Evolutionary conservation across 2,113 vertebrate species (phyloP), one percentile per base, ranked within the genome.

Genomic region (Lasiurus cinereus): DNA sequence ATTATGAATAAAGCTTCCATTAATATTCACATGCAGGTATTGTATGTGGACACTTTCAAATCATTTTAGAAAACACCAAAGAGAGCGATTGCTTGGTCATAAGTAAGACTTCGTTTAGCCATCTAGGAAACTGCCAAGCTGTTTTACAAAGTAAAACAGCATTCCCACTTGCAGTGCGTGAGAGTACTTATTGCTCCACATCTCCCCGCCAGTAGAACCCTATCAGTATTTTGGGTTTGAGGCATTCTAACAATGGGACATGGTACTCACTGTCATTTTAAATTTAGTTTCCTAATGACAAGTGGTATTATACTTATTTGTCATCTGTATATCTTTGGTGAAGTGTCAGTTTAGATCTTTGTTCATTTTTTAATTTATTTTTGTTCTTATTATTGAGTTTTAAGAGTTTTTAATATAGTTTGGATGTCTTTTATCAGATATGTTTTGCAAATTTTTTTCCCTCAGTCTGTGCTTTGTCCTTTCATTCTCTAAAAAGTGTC

Each of bases 311-410:
- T 88, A 46, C 56, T 66, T 50, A 31, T 78, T 77, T 82, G 84
- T 88, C 54, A 66, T 64, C 31, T 82, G 27, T 73, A 16, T 88
- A 15, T 83, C 56, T 76, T 83, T 46, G 62, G 11, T 67, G 62
- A 88, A 74, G 36, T 83, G 5, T 93, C 36, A 46, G 29, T 93
- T 67, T 88, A 74, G 33, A 74, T 56, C 69, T 88, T 86, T 86
- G 27, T 18, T 59, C n/a, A 54, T 46, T 82, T 93, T 74, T 29
- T 21, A 59, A 59, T 69, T 78, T 21, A 54, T 64, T 62, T 62
- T 6, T 88, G n/a, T 64, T 93, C 64, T 87, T 78, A 31, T n/a
- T 80, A 27, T 39, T 82, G 52, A 82, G 56, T 88, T 82, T 88
- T 88, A 64, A 52, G 43, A 82, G 54, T 74, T 88, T 52, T 52